Percentiles rank a stretch among this genome's conserved stretches.
phyloP scores from a whole-genome alignment of 2,797 vertebrate species.

The Molossus alvarezi region DNA sequence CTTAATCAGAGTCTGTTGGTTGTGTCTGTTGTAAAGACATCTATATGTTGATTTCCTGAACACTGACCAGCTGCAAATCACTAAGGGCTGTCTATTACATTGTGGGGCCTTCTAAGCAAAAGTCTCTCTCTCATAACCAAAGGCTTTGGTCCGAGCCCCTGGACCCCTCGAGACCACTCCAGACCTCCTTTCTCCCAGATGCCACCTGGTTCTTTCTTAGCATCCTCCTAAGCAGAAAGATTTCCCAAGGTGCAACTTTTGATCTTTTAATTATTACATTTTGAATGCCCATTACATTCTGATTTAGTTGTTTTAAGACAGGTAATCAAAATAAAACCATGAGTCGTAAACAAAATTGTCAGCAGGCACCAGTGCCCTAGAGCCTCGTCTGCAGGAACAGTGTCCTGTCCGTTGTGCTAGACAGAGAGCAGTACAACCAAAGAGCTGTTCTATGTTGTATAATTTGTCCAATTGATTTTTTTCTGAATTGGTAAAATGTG shows the following conservation, averaged over 20 bases:
- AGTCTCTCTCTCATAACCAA: neutral
- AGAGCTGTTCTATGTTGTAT: constrained; percentile 42
- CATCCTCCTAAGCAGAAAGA: neutral
- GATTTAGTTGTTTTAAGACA: constrained; percentile 63
- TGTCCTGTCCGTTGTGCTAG: neutral
- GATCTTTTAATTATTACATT: neutral
- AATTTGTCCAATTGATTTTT: constrained; percentile 46
- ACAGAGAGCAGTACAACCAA: neutral
- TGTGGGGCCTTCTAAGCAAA: neutral
- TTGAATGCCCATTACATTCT: constrained; percentile 28
- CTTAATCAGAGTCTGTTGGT: neutral
- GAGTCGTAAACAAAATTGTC: constrained; percentile 66
- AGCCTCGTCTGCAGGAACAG: constrained; percentile 15
- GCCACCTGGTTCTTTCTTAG: neutral
- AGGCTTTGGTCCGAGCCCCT: neutral
- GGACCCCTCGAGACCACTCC: neutral
- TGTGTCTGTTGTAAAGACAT: neutral
- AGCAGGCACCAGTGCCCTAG: constrained; percentile 63
- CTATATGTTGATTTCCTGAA: neutral
- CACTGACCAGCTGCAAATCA: neutral
- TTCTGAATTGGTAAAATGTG: constrained; percentile 11
- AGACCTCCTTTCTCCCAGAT: neutral
- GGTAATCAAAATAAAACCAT: constrained; percentile 67
- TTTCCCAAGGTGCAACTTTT: neutral
- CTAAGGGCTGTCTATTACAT: neutral